Evolutionary conservation across 2,888 invertebrate species (phyloP).

Genomic region (Girardia tigrina): DNA sequence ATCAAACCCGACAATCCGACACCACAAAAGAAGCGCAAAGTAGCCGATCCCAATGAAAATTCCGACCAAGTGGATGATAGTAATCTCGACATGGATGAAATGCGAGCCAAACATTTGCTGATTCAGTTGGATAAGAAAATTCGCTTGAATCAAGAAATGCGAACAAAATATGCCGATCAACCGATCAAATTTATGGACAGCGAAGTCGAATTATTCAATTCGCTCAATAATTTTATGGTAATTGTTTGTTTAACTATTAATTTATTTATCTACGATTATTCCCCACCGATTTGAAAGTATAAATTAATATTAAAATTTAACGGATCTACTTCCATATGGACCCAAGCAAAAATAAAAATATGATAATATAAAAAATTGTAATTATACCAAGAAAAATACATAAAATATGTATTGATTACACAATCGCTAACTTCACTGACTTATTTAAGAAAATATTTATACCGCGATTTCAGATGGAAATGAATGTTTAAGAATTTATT

Average conservation of each 20-base stretch:
- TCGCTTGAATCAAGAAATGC: slow-evolving; percentile 83
- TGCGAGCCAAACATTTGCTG: slow-evolving; percentile 54
- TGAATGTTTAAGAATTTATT: no score
- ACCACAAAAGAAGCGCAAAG: neutral
- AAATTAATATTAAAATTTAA: no score
- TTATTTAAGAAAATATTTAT: no score
- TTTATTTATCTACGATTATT: slow-evolving; percentile 68
- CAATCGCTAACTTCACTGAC: no score
- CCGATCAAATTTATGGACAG: slow-evolving; percentile 95
- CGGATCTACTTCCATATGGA: no score
- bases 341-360: no score
- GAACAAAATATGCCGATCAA: slow-evolving; percentile 89
- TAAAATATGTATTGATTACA: no score
- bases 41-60: neutral
- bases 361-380: no score
- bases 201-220: slow-evolving; percentile 77
- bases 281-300: no score
- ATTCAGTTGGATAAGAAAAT: slow-evolving; percentile 83
- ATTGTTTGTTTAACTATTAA: slow-evolving; percentile 48
- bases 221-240: slow-evolving; percentile 54
- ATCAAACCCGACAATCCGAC: neutral
- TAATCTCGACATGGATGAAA: slow-evolving; percentile 26
- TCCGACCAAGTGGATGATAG: neutral
- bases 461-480: no score
- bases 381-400: no score